A percentile compares a stretch with the other conserved stretches of the same genome.
phyloP scores from a whole-genome alignment of 1,140 invertebrate genomes.

The Anastrepha obliqua region DNA sequence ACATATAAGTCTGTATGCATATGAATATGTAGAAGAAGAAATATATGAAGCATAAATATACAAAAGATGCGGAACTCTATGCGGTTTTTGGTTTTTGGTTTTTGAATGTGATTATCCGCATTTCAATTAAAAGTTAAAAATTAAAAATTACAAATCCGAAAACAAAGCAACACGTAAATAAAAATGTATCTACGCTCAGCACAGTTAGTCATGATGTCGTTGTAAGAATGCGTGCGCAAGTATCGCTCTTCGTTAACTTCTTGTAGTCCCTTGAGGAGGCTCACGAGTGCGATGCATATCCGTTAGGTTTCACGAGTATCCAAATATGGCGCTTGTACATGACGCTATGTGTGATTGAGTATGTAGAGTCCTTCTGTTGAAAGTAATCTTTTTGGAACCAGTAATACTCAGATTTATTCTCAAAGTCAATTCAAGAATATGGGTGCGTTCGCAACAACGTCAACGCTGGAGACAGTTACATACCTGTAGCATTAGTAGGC shows the following conservation, averaged over 20 bases:
- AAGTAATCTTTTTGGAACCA: too few species aligned
- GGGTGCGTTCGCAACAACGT: too few species aligned
- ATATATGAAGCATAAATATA: not conserved
- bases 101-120: not conserved
- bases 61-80: conserved; percentile 41
- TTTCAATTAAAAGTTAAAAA: conserved; percentile 20
- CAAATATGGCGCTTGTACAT: too few species aligned
- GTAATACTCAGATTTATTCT: too few species aligned
- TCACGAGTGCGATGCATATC: not conserved
- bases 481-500: too few species aligned
- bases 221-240: not conserved
- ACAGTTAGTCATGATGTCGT: not conserved
- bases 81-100: not conserved
- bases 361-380: too few species aligned
- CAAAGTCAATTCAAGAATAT: too few species aligned
- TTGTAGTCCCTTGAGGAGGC: not conserved
- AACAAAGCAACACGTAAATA: not conserved
- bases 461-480: too few species aligned
- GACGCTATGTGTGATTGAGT: too few species aligned
- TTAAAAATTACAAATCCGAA: not conserved
- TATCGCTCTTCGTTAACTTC: not conserved
- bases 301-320: not conserved
- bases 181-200: not conserved
- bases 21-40: not conserved
- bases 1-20: not conserved